Evolutionary conservation across 2,113 vertebrate species (phyloP), one percentile per base, ranked within the genome.

Genomic region (Leptodactylus fuscus): DNA sequence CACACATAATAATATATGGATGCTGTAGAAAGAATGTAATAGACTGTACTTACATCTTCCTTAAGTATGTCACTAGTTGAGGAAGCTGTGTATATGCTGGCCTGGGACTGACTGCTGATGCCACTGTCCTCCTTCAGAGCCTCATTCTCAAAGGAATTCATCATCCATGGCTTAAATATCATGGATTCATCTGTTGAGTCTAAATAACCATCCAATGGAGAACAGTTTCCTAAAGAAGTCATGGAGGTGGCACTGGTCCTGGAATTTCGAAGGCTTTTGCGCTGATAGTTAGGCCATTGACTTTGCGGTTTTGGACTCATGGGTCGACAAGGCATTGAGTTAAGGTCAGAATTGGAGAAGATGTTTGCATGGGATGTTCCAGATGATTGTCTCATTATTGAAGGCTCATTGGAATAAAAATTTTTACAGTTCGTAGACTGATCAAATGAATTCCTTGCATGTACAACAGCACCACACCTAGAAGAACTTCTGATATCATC

Each of bases 231-330:
- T 29, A 96, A 91, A 71, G 91, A 92, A 75, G 94, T 88, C 88
- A 94, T 91, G 0, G 94, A 95, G 5, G 92, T 75, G 20, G 95
- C 92, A 12, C 85, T 92, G 0, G 90, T 70, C 36, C 91, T 93
- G 0, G 92, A 89, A 67, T 93, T 93, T 24, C 65, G 88, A 73
- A 94, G 94, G 32, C 86, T 87, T 60, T 73, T 91, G 1, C 87
- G 88, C 1, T 93, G 94, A 29, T 88, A 84, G 0, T 53, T 27
- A 0, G 93, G 88, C 49, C 92, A 91, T 6, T 95, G 94, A 60
- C 94, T 96, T 78, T 88, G 91, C 0, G 96, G 96, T 87, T 97
- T 97, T 16, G 96, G 96, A 88, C 96, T 96, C 93, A 96, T 91
- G 27, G 96, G 96, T 51, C 93, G 92, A 46, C 91, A 89, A 6